Conservation (phyloP, 1,140 invertebrate genomes). For the Micrasema longulum region DNA sequence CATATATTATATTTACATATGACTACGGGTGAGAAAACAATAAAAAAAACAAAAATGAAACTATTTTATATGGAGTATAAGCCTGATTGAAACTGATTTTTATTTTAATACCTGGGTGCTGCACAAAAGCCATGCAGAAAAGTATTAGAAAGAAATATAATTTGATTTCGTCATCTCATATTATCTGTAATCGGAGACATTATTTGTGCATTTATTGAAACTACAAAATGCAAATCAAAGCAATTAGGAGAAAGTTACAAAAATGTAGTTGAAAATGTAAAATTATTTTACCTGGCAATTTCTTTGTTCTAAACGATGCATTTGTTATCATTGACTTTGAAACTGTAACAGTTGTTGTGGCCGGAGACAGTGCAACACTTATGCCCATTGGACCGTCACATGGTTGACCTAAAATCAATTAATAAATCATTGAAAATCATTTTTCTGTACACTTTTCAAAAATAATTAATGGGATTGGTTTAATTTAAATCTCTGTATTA, state of each 20-base stretch:
- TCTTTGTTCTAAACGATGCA: conserved; percentile 95
- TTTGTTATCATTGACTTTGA: conserved; percentile 97
- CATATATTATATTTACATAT: no score
- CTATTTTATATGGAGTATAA: no score
- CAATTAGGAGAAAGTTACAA: neutral
- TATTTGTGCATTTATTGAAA: conserved; percentile 26
- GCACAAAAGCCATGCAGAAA: conserved; percentile 33
- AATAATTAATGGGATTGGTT: no score
- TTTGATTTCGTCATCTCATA: conserved; percentile 12
- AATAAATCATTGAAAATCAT: conserved; percentile 7
- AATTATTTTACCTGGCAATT: conserved; percentile 83
- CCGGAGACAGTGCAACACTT: conserved; percentile 81
- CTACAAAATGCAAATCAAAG: neutral
- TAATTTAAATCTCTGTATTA: no score
- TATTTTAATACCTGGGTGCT: conserved; percentile 19
- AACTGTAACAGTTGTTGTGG: conserved; percentile 82
- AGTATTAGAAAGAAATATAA: conserved; percentile 23
- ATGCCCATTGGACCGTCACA: conserved; percentile 84
- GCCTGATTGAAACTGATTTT: conserved; percentile 11
- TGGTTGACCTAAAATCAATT: conserved; percentile 71
- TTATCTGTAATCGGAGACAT: conserved; percentile 12
- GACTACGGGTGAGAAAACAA: no score
- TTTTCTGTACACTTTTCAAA: neutral
- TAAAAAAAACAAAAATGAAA: no score
- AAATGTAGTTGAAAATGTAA: conserved; percentile 4